phyloP scores from a whole-genome alignment of 1,140 invertebrate genomes.

The Coelopa frigida region DNA sequence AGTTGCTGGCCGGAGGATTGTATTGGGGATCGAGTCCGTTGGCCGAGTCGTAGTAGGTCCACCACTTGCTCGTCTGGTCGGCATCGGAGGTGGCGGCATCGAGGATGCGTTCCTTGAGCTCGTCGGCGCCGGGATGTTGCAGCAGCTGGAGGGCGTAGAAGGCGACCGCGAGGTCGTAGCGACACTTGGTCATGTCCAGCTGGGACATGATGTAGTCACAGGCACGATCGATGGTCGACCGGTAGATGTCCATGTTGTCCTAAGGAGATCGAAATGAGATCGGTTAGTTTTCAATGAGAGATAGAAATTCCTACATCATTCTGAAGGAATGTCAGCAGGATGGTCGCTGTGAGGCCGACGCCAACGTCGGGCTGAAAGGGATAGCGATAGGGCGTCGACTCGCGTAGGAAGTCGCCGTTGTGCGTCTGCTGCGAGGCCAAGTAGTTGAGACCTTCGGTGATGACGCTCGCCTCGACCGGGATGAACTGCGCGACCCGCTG shows the following conservation, averaged over 20 bases:
- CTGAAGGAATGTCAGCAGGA: slow-evolving; percentile 1
- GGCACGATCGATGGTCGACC: too few species aligned
- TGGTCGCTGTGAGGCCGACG: slow-evolving; percentile 2
- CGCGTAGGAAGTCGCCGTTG: not conserved
- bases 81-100: not conserved
- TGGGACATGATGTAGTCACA: not conserved
- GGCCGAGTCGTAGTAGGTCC: not conserved
- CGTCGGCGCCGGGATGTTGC: not conserved
- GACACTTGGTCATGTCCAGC: not conserved
- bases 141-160: not conserved
- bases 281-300: too few species aligned
- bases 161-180: not conserved
- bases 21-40: not conserved
- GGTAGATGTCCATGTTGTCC: too few species aligned
- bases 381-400: not conserved
- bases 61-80: not conserved
- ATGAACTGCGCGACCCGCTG: not conserved
- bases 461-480: not conserved
- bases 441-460: slow-evolving; percentile 1
- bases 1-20: not conserved
- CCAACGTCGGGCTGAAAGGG: not conserved
- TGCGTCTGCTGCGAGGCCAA: not conserved
- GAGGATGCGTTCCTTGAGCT: not conserved
- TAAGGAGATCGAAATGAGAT: too few species aligned
- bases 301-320: not conserved